Evolutionary conservation across 1,140 invertebrate genomes (phyloP).

Genomic region (Brachionus plicatilis): DNA sequence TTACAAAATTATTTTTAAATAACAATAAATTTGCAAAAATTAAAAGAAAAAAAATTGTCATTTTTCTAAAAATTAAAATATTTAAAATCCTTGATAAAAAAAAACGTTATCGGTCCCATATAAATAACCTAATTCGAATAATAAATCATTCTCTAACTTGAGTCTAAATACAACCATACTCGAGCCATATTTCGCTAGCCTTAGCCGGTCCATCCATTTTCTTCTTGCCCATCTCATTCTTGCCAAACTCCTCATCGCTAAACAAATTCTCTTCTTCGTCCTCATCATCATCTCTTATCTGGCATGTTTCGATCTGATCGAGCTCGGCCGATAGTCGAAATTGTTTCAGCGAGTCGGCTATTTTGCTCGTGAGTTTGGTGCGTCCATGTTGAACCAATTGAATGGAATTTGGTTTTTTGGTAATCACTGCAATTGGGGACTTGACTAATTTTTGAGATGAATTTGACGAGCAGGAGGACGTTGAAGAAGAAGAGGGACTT

Average conservation of each 20-base stretch:
- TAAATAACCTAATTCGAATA: neutral
- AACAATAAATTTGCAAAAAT: conserved; percentile 8
- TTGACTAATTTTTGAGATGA: conserved; percentile 20
- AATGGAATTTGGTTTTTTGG: conserved; percentile 32
- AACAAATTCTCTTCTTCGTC: conserved; percentile 21
- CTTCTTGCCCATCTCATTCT: neutral
- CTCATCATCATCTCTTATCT: neutral
- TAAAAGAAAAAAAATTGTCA: neutral
- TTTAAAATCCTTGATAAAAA: neutral
- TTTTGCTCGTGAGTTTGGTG: neutral
- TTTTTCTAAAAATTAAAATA: neutral
- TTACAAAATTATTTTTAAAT: neutral
- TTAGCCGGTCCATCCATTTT: neutral
- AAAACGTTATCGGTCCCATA: neutral
- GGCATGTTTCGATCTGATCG: neutral
- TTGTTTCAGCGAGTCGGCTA: conserved; percentile 13
- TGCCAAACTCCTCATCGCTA: neutral
- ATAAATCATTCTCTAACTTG: neutral
- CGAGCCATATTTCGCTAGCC: conserved; percentile 13
- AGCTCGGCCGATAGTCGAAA: neutral
- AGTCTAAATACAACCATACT: conserved; percentile 31
- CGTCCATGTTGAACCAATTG: conserved; percentile 8
- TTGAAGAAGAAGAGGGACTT: conserved; percentile 1
- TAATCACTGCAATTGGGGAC: conserved; percentile 5
- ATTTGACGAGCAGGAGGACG: conserved; percentile 7